phyloP scores from a whole-genome alignment of 30 jellyfish, hydroid and myxozoan genomes.

The Catostylus mosaicus region DNA sequence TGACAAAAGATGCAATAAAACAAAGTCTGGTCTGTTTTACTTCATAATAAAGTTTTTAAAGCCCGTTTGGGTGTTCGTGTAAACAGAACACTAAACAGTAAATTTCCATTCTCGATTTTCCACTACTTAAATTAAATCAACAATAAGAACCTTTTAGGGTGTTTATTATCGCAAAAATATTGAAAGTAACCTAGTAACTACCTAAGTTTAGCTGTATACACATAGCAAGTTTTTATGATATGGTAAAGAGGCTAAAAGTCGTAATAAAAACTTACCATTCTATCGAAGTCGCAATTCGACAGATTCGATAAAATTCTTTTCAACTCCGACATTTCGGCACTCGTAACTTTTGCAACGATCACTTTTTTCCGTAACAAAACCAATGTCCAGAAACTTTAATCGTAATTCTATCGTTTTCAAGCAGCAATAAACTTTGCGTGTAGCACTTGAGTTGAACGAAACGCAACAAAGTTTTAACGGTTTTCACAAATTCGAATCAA shows the following conservation, averaged over 20 bases:
- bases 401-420: not conserved
- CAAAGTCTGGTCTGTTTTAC: too few species aligned
- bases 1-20: too few species aligned
- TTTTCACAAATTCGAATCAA: not conserved
- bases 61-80: not conserved
- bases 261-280: not conserved
- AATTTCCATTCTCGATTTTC: too few species aligned
- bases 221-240: not conserved
- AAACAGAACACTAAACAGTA: not conserved
- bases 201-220: too few species aligned
- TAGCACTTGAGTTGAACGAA: not conserved
- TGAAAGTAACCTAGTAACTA: too few species aligned
- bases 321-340: not conserved
- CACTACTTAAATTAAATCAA: too few species aligned
- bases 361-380: not conserved
- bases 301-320: not conserved
- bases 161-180: too few species aligned
- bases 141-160: too few species aligned
- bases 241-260: not conserved
- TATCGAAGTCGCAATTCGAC: conserved; percentile 17
- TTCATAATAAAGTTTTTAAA: not conserved
- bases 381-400: not conserved
- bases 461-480: not conserved
- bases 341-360: not conserved
- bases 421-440: not conserved